Evolutionary conservation across 1,140 invertebrate genomes (phyloP), one percentile per base, ranked within the genome.

Genomic region (Drosophila rufa): DNA sequence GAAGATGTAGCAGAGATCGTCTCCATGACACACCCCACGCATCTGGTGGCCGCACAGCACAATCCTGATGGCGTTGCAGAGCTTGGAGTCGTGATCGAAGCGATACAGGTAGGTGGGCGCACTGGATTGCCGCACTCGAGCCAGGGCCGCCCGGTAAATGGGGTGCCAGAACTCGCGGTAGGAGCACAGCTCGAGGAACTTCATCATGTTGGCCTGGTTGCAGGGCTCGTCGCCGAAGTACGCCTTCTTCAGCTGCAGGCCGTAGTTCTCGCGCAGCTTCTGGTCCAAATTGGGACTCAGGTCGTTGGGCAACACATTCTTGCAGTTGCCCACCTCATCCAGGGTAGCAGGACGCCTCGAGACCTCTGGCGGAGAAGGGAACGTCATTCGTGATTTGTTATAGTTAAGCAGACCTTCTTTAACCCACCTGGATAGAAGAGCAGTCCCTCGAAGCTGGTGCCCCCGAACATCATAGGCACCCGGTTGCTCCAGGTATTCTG

Each of bases 1-100:
- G 79, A 95, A 96, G 7, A 96, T 74, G 86, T 95, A 96, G 69
- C 94, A 94, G 2, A 96, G 46, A 75, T 96, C 95, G 68, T 96
- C 95, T 0, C 94, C 94, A 79, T 96, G 95, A 73, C 93, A 94
- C 1, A 94, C 93, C 12, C 95, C 94, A 79, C 93, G 79, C 27
- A 94, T 71, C 30, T 82, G 59, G 14, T 66, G 68, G 30, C 89
- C 89, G 22, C 91, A 92, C 9, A 92, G 65, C 79, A 83, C 93
- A 51, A 78, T 92, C 46, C 67, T 74, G 30, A 92, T 85, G 57
- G 82, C 70, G 71, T 93, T 93, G 55, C 82, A 80, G 4, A 73
- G 61, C 48, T 83, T 76, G 2, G 93, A 92, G 36, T 93, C 92
- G 51, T 93, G 79, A 27, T 93, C 92, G 65, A 94, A 93, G 61